Percentiles rank a stretch among this genome's conserved stretches.
Conservation (phyloP, 2,113 vertebrate species). For the Bolborhynchus lineola region DNA sequence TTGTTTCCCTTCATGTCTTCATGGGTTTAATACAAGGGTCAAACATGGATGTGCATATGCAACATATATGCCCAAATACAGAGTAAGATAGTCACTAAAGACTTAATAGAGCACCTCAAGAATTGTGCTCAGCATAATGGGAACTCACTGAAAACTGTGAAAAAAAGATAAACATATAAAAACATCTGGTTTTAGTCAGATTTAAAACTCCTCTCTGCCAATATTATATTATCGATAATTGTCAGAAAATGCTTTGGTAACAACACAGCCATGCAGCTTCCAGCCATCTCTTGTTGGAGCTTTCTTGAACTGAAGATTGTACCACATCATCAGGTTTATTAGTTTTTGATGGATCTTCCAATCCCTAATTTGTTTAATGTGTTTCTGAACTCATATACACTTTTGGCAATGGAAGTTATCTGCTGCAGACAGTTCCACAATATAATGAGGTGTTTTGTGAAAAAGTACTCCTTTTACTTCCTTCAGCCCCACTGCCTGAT, state of each 20-base stretch:
- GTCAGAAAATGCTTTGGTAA: not conserved
- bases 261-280: not conserved
- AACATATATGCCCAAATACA: not conserved
- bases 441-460: conserved; percentile 39
- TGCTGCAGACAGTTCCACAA: not conserved
- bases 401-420: not conserved
- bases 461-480: conserved; percentile 7
- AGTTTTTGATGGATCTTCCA: conserved; percentile 27
- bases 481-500: not conserved
- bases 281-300: not conserved
- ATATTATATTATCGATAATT: not conserved
- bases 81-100: not conserved
- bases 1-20: not conserved
- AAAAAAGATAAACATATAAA: not conserved
- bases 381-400: conserved; percentile 25
- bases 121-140: not conserved
- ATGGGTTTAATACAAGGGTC: not conserved
- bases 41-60: not conserved
- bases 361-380: not conserved
- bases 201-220: not conserved
- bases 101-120: not conserved
- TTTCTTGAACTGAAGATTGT: not conserved
- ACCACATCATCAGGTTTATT: conserved; percentile 20
- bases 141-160: not conserved
- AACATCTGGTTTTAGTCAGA: not conserved